Percentiles rank a stretch among this genome's conserved stretches.
Conservation (phyloP, 2,113 vertebrate genomes). For the Cephalopterus ornatus region DNA sequence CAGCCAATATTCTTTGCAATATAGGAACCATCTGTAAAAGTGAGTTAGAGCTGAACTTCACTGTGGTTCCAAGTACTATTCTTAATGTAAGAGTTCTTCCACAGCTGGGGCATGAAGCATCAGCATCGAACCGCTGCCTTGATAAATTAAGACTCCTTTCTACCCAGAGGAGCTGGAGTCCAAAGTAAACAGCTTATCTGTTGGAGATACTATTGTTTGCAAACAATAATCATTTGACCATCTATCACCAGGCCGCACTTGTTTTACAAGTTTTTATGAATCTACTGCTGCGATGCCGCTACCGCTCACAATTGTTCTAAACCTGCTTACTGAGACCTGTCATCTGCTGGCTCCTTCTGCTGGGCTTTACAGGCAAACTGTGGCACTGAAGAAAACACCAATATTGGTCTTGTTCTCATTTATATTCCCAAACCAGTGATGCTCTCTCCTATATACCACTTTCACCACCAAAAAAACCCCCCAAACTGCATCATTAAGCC, state of each 20-base stretch:
- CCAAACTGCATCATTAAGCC: background rate
- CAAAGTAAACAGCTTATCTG: constrained; percentile 62
- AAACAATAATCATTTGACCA: constrained; percentile 35
- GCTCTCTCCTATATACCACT: background rate
- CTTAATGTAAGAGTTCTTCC: background rate
- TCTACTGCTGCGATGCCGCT: accelerated
- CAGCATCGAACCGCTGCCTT: background rate
- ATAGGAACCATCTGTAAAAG: constrained; percentile 52
- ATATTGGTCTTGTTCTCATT: background rate
- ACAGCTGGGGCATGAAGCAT: background rate
- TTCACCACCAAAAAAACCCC: background rate
- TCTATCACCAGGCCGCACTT: background rate
- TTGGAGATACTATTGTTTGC: constrained; percentile 52
- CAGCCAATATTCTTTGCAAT: constrained; percentile 6
- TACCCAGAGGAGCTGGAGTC: background rate
- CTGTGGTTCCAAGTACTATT: background rate
- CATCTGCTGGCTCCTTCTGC: background rate
- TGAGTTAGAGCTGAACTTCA: background rate
- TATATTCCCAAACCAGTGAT: background rate
- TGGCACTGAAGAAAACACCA: background rate
- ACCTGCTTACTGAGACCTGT: background rate
- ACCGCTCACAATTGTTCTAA: background rate
- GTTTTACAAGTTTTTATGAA: background rate
- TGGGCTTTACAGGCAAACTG: accelerated
- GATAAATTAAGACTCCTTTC: background rate